Conservation (phyloP, 2,888 invertebrate genomes). For the Schrankia costaestrigalis region DNA sequence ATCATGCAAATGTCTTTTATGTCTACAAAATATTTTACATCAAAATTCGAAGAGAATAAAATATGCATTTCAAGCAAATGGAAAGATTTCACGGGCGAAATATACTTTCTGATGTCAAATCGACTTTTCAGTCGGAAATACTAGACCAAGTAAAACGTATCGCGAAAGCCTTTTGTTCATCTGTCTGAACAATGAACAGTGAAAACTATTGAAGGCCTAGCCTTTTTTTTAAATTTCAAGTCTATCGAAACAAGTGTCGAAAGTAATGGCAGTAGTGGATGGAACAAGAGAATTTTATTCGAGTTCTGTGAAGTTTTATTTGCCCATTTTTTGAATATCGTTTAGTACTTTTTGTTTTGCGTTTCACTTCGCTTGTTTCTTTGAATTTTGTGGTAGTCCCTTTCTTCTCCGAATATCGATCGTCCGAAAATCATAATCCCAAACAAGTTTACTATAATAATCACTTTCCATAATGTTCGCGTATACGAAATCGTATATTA, state of each 20-base stretch:
- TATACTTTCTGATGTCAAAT: conserved; percentile 20
- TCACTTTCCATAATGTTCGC: no score
- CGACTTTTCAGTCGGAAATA: conserved; percentile 16
- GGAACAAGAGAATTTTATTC: background rate
- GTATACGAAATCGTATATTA: no score
- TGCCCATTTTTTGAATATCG: background rate
- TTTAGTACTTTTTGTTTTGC: no score
- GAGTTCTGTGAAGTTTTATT: background rate
- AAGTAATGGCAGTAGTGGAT: conserved; percentile 4
- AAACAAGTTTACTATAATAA: no score
- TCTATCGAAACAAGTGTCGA: conserved; percentile 5
- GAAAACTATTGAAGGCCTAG: conserved; percentile 8
- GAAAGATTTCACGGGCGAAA: conserved; percentile 14
- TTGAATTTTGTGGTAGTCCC: no score
- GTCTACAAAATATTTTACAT: background rate
- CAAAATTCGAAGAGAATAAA: conserved; percentile 3
- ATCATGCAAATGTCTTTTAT: background rate
- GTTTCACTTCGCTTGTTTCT: no score
- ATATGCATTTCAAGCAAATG: conserved; percentile 11
- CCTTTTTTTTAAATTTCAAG: conserved; percentile 8
- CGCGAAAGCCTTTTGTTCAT: conserved; percentile 19
- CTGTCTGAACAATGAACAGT: conserved; percentile 10
- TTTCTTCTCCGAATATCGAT: no score
- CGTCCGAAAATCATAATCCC: no score
- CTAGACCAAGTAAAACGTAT: conserved; percentile 12